These are phyloP conservation scores for Onychomys torridus DNA, from an alignment of 2,797 vertebrate genomes.

Conservation along the genomic window DNA sequence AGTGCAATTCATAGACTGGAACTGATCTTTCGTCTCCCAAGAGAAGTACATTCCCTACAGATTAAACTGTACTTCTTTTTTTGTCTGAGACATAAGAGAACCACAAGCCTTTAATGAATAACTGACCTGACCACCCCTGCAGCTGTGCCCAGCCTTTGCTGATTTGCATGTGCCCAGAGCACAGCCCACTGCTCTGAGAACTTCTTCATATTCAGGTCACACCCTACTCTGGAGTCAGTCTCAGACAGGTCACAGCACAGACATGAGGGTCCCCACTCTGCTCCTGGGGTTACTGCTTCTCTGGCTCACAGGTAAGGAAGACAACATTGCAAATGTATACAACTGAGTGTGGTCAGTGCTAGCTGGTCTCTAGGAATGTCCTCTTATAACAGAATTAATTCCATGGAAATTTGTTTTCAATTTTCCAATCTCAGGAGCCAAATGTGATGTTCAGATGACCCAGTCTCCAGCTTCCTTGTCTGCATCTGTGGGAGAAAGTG, in stretches of 20 bases:
- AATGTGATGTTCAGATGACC: not conserved
- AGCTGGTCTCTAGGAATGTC: not conserved
- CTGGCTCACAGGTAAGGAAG: not conserved
- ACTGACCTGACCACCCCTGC: not conserved
- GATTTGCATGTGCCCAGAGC: not conserved
- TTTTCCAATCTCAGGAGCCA: not conserved
- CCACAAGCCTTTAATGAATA: not conserved
- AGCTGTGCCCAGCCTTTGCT: not conserved
- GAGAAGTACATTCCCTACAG: not conserved
- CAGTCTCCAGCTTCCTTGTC: not conserved
- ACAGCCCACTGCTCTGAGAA: too few relatives aligned
- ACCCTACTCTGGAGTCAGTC: too few relatives aligned
- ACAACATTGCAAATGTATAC: not conserved
- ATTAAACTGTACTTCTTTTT: not conserved
- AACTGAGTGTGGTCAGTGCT: too few relatives aligned
- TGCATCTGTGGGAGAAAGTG: not conserved
- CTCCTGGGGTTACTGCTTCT: not conserved
- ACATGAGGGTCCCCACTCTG: too few relatives aligned
- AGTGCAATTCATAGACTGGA: not conserved
- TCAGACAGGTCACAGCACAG: too few relatives aligned
- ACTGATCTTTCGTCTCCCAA: not conserved
- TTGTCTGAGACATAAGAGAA: not conserved
- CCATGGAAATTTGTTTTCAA: not conserved
- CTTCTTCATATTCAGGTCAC: too few relatives aligned
- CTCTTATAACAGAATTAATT: not conserved